Evolutionary conservation across 2,113 vertebrate genomes (phyloP), one percentile per base, ranked within the genome.

Genomic region (Muntiacus reevesi): DNA sequence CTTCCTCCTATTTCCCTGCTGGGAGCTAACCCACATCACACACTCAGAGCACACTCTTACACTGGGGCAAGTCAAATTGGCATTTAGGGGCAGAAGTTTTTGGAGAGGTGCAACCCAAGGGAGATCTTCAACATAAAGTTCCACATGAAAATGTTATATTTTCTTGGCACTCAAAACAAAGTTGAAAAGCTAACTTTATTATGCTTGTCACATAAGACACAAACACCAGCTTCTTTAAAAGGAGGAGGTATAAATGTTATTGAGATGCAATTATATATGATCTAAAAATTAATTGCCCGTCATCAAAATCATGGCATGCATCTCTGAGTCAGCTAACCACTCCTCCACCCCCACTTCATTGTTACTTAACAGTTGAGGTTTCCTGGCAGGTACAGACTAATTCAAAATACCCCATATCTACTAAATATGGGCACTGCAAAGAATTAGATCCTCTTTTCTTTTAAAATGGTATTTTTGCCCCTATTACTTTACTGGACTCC

Each of bases 241-340:
- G 7, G 54, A 87, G 57, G 30, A 94, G 10, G 76, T 83, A 94
- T 64, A 89, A 64, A 88, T 95, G 85, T 71, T 89, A 96, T 45
- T 91, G 78, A 55, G 54, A 93, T 84, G 62, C 54, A 98, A 92
- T 95, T 97, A 94, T 86, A 95, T 45, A 47, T 28, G 89, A 87
- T 97, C 91, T 90, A 71, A 97, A 97, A 95, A 97, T 97, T 93
- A 97, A 93, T 27, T 93, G 67, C 55, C 82, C 8, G 0, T 88
- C 95, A 95, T 96, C 60, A 96, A 91, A 88, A 45, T 45, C 59
- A 54, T 43, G 52, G 62, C 52, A 83, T 15, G 91, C 52, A 96
- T 67, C 43, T 93, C 43, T 96, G 91, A 97, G 94, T 94, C 95
- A 97, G 89, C 94, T 40, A 95, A 89, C 67, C 30, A 52, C 40